Percentiles rank a stretch among this genome's conserved stretches.
phyloP scores from a whole-genome alignment of 2,888 invertebrate genomes.

The Shargacucullia verbasci region DNA sequence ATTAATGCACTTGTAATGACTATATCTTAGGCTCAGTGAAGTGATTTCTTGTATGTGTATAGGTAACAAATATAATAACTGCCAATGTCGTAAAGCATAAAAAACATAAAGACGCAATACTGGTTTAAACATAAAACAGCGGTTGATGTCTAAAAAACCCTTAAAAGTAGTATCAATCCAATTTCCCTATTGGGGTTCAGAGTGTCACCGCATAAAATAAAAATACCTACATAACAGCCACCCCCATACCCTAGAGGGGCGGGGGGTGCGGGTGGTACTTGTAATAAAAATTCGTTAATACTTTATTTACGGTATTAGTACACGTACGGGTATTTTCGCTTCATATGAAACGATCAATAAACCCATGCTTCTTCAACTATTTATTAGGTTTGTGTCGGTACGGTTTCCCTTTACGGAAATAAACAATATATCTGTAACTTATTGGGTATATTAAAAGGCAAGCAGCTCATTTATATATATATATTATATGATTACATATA shows the following conservation, averaged over 20 bases:
- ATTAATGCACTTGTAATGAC: constrained; percentile 4
- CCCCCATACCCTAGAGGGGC: constrained; percentile 63
- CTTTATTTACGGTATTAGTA: constrained; percentile 77
- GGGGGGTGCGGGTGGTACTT: constrained; percentile 59
- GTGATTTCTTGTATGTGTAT: constrained; percentile 8
- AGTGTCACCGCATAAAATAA: constrained; percentile 87
- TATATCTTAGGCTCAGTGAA: constrained; percentile 4
- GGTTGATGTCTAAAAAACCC: constrained; percentile 84
- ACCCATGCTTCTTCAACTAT: constrained; percentile 49
- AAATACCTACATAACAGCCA: constrained; percentile 83
- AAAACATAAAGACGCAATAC: constrained; percentile 81
- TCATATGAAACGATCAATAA: constrained; percentile 50
- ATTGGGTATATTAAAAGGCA: constrained; percentile 33
- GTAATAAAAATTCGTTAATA: constrained; percentile 84
- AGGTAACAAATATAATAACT: constrained; percentile 64
- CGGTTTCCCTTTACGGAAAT: constrained; percentile 36
- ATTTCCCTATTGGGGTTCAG: constrained; percentile 85
- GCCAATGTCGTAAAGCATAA: constrained; percentile 75
- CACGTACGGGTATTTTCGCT: constrained; percentile 53
- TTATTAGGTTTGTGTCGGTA: constrained; percentile 36
- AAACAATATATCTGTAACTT: constrained; percentile 37
- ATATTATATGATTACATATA: constrained; percentile 9
- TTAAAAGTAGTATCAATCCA: constrained; percentile 88
- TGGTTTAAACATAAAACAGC: constrained; percentile 79
- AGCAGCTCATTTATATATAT: constrained; percentile 19